Conservation (phyloP, 2,797 vertebrate genomes). For the Xiphophorus birchmanni region DNA sequence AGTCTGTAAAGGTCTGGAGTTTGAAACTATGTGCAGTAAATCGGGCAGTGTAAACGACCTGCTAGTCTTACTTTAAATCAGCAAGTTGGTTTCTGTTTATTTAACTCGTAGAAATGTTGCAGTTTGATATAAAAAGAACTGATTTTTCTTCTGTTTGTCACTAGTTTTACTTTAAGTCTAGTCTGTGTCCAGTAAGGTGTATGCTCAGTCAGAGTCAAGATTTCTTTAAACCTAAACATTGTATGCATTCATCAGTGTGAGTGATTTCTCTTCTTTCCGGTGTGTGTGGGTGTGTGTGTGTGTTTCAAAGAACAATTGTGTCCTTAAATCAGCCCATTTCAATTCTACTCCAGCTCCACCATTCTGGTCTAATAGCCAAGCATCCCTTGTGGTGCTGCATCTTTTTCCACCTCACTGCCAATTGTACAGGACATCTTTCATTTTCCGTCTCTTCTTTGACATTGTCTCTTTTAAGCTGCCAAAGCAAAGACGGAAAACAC, state of each 20-base stretch:
- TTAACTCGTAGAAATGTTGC: neutral
- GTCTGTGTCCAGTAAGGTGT: slow-evolving; percentile 8
- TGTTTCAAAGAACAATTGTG: slow-evolving; percentile 38
- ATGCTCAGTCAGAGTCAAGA: slow-evolving; percentile 4
- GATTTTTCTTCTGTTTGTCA: neutral
- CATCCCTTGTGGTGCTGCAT: slow-evolving; percentile 71
- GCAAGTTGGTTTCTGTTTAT: neutral
- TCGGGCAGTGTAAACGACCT: neutral
- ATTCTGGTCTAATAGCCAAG: slow-evolving; percentile 65
- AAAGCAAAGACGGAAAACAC: slow-evolving; percentile 55
- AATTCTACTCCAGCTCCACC: slow-evolving; percentile 68
- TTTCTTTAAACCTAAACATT: slow-evolving; percentile 34
- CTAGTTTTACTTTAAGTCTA: neutral
- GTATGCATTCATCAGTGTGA: slow-evolving; percentile 34
- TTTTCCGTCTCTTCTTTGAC: slow-evolving; percentile 67
- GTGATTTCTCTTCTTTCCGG: slow-evolving; percentile 14
- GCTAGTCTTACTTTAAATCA: neutral
- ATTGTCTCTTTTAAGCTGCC: slow-evolving; percentile 54
- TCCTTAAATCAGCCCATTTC: slow-evolving; percentile 71
- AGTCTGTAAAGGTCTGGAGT: neutral
- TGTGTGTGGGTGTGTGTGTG: slow-evolving; percentile 5
- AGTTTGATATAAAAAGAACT: neutral
- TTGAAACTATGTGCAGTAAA: neutral
- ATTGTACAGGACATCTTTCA: slow-evolving; percentile 73
- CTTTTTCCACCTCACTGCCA: slow-evolving; percentile 71